phyloP scores from a whole-genome alignment of 2,797 vertebrate species.

The Gobio occitaniae region DNA sequence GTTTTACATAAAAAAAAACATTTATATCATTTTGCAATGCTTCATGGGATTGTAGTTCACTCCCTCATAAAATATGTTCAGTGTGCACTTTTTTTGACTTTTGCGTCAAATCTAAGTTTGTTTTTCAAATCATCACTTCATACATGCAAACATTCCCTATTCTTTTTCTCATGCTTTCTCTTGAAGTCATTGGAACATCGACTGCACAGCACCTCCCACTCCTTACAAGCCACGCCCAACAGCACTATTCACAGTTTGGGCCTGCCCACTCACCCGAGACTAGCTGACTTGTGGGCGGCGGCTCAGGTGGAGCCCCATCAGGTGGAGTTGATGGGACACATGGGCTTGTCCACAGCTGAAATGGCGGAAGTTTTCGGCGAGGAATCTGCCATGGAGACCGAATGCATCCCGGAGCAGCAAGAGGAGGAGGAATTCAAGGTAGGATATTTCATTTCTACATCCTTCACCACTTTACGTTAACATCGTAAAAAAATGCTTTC shows the following conservation, averaged over 20 bases:
- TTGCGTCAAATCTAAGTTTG: not conserved
- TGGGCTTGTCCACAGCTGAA: slow-evolving; percentile 82
- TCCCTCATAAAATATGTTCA: not conserved
- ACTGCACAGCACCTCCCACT: slow-evolving; percentile 78
- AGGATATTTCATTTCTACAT: not conserved
- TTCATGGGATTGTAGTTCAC: not conserved
- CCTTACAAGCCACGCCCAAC: slow-evolving; percentile 83
- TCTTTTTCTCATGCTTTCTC: not conserved
- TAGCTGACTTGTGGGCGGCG: slow-evolving; percentile 88
- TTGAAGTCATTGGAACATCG: slow-evolving; percentile 75
- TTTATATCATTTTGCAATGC: too few species aligned
- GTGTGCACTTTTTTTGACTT: too few species aligned
- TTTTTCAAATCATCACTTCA: not conserved
- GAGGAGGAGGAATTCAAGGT: slow-evolving; percentile 77
- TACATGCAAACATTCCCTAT: not conserved
- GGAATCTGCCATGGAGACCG: slow-evolving; percentile 79
- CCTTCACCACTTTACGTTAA: not conserved
- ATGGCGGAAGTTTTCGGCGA: slow-evolving; percentile 76
- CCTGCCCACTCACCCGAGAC: slow-evolving; percentile 81
- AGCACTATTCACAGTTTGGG: slow-evolving; percentile 82
- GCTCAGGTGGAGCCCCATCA: slow-evolving; percentile 78
- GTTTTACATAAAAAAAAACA: not conserved
- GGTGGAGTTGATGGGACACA: slow-evolving; percentile 81
- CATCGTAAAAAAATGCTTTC: not conserved
- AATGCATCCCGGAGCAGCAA: slow-evolving; percentile 76